Conservation (phyloP, 2,113 vertebrate genomes). For the Phrynosoma platyrhinos region DNA sequence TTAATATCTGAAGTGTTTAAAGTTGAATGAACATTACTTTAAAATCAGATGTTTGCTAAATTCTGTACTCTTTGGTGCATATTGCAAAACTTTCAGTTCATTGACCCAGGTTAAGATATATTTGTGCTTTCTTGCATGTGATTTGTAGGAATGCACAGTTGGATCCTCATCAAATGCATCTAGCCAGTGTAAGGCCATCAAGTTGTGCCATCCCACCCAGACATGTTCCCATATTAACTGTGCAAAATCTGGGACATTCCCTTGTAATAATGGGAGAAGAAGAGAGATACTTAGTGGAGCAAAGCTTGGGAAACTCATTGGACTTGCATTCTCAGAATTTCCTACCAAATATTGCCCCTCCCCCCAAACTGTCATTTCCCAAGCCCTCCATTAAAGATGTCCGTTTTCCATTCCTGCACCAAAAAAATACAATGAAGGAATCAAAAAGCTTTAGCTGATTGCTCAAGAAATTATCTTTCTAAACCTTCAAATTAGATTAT, state of each 20-base stretch:
- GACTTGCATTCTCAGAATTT: background rate
- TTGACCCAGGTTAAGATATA: background rate
- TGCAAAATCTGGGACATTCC: background rate
- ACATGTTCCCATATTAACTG: background rate
- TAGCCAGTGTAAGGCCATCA: background rate
- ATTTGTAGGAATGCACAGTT: too few relatives aligned
- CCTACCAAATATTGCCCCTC: background rate
- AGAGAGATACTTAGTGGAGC: too few relatives aligned
- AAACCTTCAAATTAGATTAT: constrained; percentile 63
- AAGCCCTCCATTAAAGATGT: background rate
- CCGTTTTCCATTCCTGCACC: constrained; percentile 4
- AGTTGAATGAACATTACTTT: background rate
- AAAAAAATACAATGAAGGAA: background rate
- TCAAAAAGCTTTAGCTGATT: background rate
- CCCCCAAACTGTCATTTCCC: too few relatives aligned
- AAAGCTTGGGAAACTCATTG: constrained; percentile 8
- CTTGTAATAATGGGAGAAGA: background rate
- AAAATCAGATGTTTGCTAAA: background rate
- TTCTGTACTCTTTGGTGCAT: background rate
- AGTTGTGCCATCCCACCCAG: background rate
- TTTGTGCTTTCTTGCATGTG: too few relatives aligned
- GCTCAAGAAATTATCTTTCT: constrained; percentile 52
- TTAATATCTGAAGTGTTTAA: background rate
- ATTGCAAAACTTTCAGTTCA: background rate
- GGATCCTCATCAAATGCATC: background rate